Evolutionary conservation across 2,113 vertebrate species (phyloP).

Genomic region (Osmerus mordax): DNA sequence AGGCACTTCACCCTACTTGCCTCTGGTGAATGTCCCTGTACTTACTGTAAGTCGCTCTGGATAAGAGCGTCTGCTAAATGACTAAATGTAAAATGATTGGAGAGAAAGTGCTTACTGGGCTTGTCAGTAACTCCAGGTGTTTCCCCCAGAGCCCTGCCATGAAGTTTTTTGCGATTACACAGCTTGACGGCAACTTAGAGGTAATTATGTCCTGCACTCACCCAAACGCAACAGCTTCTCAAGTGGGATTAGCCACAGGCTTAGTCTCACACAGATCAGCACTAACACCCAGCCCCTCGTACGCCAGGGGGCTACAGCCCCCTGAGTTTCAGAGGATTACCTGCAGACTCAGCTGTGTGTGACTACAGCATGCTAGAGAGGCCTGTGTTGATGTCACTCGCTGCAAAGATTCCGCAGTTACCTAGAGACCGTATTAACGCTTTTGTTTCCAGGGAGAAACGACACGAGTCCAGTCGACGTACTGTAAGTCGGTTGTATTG

Average conservation of each 20-base stretch:
- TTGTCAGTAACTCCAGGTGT: slow-evolving; percentile 7
- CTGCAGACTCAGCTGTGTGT: too few species aligned
- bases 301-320: background rate
- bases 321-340: background rate
- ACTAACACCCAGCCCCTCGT: background rate
- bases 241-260: slow-evolving; percentile 12
- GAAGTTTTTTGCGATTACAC: slow-evolving; percentile 14
- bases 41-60: too few species aligned
- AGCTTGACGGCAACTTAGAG: slow-evolving; percentile 20
- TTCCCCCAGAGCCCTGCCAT: background rate
- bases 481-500: background rate
- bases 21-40: too few species aligned
- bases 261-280: slow-evolving; percentile 6
- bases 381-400: background rate
- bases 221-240: background rate
- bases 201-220: slow-evolving; percentile 19
- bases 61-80: too few species aligned
- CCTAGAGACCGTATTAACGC: background rate
- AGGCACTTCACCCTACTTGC: too few species aligned
- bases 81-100: background rate
- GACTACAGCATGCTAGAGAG: background rate
- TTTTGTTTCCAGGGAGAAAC: background rate
- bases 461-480: background rate
- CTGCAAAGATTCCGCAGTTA: too few species aligned
- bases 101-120: background rate